Evolutionary conservation across 1,140 invertebrate genomes (phyloP).

Genomic region (Heliconius melpomene): DNA sequence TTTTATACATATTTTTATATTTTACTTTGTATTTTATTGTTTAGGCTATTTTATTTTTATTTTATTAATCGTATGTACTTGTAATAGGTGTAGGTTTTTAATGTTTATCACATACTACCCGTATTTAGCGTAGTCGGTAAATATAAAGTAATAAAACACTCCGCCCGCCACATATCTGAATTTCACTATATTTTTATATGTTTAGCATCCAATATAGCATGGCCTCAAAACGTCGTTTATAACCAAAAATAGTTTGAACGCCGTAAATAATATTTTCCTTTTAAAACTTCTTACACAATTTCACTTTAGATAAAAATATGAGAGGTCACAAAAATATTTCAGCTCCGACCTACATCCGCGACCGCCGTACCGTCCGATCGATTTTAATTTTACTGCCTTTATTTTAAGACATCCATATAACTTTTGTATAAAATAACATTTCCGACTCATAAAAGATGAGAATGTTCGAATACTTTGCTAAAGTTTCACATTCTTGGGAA

Average conservation of each 20-base stretch:
- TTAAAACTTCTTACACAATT: conserved; percentile 15
- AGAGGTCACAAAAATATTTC: conserved; percentile 45
- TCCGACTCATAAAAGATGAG: conserved; percentile 42
- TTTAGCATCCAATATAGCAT: neutral
- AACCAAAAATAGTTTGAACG: neutral
- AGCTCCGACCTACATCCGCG: conserved; percentile 44
- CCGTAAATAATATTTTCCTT: conserved; percentile 14
- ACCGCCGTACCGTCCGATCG: conserved; percentile 43
- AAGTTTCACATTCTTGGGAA: conserved; percentile 39
- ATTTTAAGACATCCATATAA: conserved; percentile 42
- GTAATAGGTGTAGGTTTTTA: neutral
- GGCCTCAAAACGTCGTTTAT: neutral
- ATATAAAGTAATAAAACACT: neutral
- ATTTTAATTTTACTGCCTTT: conserved; percentile 48
- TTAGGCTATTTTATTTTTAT: neutral
- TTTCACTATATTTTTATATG: neutral
- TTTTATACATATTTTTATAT: neutral
- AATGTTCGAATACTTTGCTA: conserved; percentile 30
- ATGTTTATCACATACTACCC: neutral
- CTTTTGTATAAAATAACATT: conserved; percentile 38
- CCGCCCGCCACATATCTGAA: neutral
- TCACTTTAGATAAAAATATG: conserved; percentile 37
- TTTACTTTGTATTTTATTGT: neutral
- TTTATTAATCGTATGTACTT: too few species aligned
- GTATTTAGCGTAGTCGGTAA: neutral